These are phyloP conservation scores for Peromyscus aztecus DNA, from an alignment of 2,797 vertebrate genomes.

Conservation along the genomic window DNA sequence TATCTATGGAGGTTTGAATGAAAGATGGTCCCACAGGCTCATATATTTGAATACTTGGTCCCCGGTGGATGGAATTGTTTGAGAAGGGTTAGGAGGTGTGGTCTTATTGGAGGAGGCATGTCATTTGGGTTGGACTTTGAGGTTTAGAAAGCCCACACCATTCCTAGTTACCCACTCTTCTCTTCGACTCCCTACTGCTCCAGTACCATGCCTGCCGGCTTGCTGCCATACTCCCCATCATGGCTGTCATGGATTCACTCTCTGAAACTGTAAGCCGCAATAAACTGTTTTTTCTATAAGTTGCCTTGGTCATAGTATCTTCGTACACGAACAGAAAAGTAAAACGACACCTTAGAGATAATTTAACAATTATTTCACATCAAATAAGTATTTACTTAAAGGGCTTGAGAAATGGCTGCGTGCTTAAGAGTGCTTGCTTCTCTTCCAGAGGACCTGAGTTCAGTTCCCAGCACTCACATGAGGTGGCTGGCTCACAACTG, in stretches of 20 bases:
- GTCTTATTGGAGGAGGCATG: not conserved
- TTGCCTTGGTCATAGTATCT: not conserved
- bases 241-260: not conserved
- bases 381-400: not conserved
- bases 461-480: not conserved
- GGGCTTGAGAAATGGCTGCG: not conserved
- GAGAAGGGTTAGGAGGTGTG: not conserved
- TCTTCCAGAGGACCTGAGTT: not conserved
- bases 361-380: slow-evolving; percentile 11
- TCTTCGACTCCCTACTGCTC: not conserved
- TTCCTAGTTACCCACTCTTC: not conserved
- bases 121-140: not conserved
- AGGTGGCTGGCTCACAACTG: not conserved
- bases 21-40: not conserved
- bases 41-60: not conserved
- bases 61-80: not conserved
- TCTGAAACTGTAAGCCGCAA: not conserved
- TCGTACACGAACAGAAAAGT: not conserved
- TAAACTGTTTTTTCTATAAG: not conserved
- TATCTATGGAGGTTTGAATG: not conserved
- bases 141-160: not conserved
- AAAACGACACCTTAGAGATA: not conserved
- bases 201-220: not conserved
- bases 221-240: not conserved
- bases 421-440: not conserved